Percentiles rank a stretch among this genome's conserved stretches.
Conservation (phyloP, 2,113 vertebrate species). For the Phalacrocorax pelagicus region DNA sequence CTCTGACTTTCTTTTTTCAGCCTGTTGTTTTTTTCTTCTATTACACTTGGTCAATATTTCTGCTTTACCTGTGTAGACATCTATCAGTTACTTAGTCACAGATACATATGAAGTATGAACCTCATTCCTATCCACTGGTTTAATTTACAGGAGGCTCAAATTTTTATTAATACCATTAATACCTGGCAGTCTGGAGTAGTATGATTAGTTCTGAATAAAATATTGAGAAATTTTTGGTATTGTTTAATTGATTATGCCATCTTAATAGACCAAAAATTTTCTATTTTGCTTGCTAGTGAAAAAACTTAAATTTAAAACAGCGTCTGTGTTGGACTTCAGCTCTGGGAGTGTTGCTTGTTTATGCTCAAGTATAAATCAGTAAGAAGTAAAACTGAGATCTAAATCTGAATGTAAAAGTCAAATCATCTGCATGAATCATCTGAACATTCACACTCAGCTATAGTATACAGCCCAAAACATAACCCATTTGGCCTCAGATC, state of each 20-base stretch:
- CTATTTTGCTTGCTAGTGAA: background rate
- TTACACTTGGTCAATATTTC: background rate
- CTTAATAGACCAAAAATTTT: background rate
- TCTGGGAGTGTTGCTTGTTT: background rate
- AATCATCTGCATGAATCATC: background rate
- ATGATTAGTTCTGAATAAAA: background rate
- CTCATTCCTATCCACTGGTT: background rate
- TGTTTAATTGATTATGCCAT: background rate
- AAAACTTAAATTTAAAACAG: background rate
- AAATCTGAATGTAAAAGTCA: background rate
- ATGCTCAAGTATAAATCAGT: background rate
- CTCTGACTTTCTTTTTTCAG: background rate
- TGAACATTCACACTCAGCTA: background rate
- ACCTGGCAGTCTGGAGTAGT: background rate
- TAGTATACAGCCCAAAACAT: background rate
- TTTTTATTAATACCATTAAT: background rate
- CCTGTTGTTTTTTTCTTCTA: background rate
- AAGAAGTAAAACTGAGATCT: background rate
- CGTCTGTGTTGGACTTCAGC: background rate
- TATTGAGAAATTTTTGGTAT: background rate
- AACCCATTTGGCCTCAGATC: background rate
- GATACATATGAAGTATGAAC: background rate
- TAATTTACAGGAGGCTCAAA: background rate
- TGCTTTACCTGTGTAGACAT: background rate
- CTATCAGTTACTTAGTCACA: background rate